phyloP scores from a whole-genome alignment of 35 echinoderm and acorn worm species.

The Acanthaster planci region DNA sequence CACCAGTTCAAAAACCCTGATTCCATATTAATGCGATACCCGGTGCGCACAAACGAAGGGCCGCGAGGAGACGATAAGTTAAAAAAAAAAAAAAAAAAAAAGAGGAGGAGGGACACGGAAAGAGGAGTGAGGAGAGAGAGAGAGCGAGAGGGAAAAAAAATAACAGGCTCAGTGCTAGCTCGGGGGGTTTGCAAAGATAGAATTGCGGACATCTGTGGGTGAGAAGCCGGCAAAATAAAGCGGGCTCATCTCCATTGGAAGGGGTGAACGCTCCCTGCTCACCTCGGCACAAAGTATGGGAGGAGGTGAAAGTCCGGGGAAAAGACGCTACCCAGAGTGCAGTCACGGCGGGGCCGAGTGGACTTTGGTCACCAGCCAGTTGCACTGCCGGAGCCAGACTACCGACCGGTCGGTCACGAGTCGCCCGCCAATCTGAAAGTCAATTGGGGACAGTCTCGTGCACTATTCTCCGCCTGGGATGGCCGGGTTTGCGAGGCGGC shows the following conservation, averaged over 20 bases:
- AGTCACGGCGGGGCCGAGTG: background rate
- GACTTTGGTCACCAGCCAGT: constrained; percentile 22
- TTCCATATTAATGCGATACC: constrained; percentile 27
- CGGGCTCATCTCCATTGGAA: constrained; percentile 7
- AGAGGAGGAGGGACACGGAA: no score
- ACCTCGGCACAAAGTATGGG: constrained; percentile 14
- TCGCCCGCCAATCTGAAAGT: constrained; percentile 3
- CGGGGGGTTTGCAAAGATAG: constrained; percentile 25
- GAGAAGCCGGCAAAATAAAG: constrained; percentile 17
- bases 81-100: no score
- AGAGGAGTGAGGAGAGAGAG: no score
- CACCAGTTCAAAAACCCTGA: constrained; percentile 14
- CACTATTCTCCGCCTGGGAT: background rate
- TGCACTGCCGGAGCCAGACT: background rate
- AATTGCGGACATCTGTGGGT: constrained; percentile 28
- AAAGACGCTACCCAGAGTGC: constrained; percentile 23
- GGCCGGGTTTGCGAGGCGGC: background rate
- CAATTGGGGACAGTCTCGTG: background rate
- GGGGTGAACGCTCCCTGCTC: constrained; percentile 15
- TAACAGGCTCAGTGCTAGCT: constrained; percentile 30
- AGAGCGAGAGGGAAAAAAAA: constrained; percentile 7
- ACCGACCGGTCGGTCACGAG: constrained; percentile 16
- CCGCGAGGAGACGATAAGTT: no score
- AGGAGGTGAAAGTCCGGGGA: constrained; percentile 21
- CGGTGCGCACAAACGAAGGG: background rate